Conservation (phyloP, 2,888 invertebrate genomes). For the Leptopterna dolabrata region DNA sequence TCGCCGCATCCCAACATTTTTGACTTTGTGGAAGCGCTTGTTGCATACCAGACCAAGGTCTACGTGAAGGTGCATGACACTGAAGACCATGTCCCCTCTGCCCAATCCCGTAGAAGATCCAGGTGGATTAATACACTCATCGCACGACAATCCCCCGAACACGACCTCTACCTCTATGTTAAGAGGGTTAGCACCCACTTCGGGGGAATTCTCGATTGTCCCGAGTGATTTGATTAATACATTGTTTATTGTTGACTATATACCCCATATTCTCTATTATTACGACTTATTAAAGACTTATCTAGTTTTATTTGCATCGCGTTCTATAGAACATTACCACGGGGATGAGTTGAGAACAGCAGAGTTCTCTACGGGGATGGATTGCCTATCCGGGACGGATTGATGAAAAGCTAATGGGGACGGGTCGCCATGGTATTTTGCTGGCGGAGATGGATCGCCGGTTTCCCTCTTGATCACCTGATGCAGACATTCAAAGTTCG, state of each 20-base stretch:
- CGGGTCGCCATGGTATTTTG: not conserved
- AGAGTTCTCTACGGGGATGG: not conserved
- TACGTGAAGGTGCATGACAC: no score
- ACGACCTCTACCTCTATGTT: slow-evolving; percentile 18
- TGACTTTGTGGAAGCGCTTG: no score
- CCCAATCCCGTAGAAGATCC: not conserved
- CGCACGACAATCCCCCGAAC: not conserved
- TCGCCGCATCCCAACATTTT: no score
- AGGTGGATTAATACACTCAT: not conserved
- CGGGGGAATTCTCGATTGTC: not conserved
- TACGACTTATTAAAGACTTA: not conserved
- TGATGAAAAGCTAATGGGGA: not conserved
- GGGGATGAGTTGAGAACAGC: not conserved
- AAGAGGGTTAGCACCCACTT: slow-evolving; percentile 5
- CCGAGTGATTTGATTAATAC: not conserved
- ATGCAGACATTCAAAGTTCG: no score
- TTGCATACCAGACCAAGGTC: not conserved
- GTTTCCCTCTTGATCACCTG: no score
- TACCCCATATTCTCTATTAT: not conserved
- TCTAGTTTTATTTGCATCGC: not conserved
- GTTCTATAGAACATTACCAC: not conserved
- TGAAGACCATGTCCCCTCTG: no score
- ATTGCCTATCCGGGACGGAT: not conserved
- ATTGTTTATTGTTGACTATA: not conserved
- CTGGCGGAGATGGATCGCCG: not conserved